Evolutionary conservation across 2,113 vertebrate genomes (phyloP), one percentile per base, ranked within the genome.

Genomic region (Centropus unirufus): DNA sequence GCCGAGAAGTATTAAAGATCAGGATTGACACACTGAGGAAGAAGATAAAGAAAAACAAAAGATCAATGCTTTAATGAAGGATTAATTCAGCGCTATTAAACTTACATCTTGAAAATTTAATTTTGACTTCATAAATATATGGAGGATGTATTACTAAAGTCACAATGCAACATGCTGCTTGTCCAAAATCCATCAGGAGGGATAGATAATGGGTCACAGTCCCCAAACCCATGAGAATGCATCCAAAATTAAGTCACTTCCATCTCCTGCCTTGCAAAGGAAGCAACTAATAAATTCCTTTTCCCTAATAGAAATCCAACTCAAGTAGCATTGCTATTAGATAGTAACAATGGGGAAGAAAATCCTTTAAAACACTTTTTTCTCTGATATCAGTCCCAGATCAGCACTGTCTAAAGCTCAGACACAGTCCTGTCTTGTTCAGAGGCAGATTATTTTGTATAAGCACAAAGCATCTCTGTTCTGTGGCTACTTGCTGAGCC

Each of bases 1-100:
- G 98, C 52, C 97, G 98, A 89, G 98, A 98, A 96, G 98, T 98
- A 94, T 99, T 99, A 97, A 99, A 99, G 98, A 99, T 98, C 98
- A 99, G 98, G 97, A 99, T 97, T 62, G 99, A 98, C 94, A 99
- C 99, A 66, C 99, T 99, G 79, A 74, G 81, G 72, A 93, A 84
- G 57, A 96, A 87, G 83, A 81, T 51, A 82, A 86, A 46, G 36
- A 46, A 91, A 74, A 75, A 3, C 36, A 83, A 67, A 82, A 90
- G 73, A 92, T 97, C 89, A 96, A 89, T 94, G 82, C 61, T 93
- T 93, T 92, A 87, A 87, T 74, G 74, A 80, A 92, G 67, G 66
- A 78, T 66, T 73, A 51, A 74, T 74, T 77, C 57, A 88, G 52
- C 66, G 81, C 49, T 78, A 75, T 72, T 83, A 81, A 73, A 83